Conservation (phyloP, 2,113 vertebrate genomes). For the Turdus rufiventris region DNA sequence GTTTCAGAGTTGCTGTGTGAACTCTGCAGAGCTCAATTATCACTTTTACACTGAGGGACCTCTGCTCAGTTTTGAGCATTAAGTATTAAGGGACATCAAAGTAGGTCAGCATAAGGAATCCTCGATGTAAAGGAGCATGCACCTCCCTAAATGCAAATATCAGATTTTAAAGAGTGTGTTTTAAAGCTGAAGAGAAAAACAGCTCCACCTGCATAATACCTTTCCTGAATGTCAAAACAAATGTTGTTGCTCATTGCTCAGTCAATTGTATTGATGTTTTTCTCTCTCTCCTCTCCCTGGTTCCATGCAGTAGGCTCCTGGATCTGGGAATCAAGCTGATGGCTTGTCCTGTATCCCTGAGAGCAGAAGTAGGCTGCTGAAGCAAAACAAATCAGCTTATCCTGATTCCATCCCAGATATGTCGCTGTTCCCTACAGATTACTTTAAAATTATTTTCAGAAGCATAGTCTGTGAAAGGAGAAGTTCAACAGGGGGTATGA, state of each 20-base stretch:
- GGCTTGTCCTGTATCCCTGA: not conserved
- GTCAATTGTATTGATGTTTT: not conserved
- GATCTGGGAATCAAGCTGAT: not conserved
- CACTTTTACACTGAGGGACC: not conserved
- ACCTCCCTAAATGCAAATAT: not conserved
- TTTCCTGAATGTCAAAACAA: not conserved
- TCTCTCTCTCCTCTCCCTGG: not conserved
- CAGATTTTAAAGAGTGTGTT: not conserved
- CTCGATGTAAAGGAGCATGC: not conserved
- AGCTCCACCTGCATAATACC: not conserved
- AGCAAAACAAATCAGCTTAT: not conserved
- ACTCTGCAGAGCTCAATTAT: not conserved
- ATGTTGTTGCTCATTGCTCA: not conserved
- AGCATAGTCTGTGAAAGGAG: not conserved
- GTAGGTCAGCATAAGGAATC: not conserved
- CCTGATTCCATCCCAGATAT: not conserved
- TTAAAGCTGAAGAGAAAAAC: not conserved
- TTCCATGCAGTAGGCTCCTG: not conserved
- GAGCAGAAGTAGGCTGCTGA: not conserved
- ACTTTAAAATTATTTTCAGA: not conserved
- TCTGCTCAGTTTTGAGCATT: not conserved
- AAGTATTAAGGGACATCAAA: not conserved
- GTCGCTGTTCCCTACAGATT: not conserved
- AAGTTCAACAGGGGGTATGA: fast-evolving
- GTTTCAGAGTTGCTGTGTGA: not conserved